Evolutionary conservation across 2,888 invertebrate genomes (phyloP), one percentile per base, ranked within the genome.

Genomic region (Nipponacmea schrenckii): DNA sequence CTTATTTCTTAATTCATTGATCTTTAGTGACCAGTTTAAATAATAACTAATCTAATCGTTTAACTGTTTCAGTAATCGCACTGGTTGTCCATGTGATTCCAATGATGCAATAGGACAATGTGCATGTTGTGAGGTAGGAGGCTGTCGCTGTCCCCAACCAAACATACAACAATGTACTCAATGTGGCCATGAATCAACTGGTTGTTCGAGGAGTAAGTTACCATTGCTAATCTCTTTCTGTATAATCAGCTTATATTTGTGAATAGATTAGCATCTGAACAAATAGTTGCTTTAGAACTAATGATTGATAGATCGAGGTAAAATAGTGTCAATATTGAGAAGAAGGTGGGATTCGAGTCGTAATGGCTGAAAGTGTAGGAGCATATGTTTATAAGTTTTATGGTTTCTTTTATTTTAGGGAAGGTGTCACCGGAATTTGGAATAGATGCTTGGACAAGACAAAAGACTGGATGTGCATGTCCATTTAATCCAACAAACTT

Each of bases 101-200:
- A 73, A 74, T 62, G 62, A 66, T 15, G 45, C 74, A 12, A 45
- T 69, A 1, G 71, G 46, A 20, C 74, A 73, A 62, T 79, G 79
- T 64, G 79, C 79, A 24, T 79, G 79, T 56, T 79, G 79, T 72
- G 72, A 77, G 64, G 74, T 74, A 27, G 73, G 71, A n/a, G 79
- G 75, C 31, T 79, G 79, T 66, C 79, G 74, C 56, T 79, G 79
- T 75, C 70, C 48, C 17, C 45, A 44, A 24, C 62, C 48, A 5
- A 73, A 74, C 71, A 67, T 46, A 39, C 72, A 78, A 63, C 74
- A 78, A 62, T 79, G 79, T 56, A 67, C 70, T 31, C 62, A 70
- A 26, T 79, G 79, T 44, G 68, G 70, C n/a, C 31, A 39, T 27
- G 70, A 73, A 50, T 15, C 15, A 7, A 24, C 31, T 2, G 66